Evolutionary conservation across 2,113 vertebrate genomes (phyloP), one percentile per base, ranked within the genome.

Genomic region (Paraplagusia blochii): DNA sequence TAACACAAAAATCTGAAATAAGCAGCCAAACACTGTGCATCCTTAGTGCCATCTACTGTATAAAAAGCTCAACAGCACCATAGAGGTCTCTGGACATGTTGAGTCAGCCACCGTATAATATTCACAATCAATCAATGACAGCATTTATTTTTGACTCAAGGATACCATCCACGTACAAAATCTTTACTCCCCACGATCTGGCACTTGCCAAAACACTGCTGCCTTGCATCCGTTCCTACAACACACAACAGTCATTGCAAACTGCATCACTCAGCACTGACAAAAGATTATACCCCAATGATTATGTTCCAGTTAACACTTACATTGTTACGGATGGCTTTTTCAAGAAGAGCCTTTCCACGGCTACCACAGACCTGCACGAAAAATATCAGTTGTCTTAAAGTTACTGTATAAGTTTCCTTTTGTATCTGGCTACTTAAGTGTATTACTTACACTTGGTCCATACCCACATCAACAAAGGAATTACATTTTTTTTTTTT

Each of bases 321-420:
- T 67, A 94, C 94, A 74, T 93, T 92, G 58, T 93, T 94, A 72
- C 87, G 87, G 66, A 94, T 93, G 64, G 91, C 95, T 79, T 92
- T 94, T 86, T 92, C 92, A 60, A 95, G 84, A 18, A 95, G 81
- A 15, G 91, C 91, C 80, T 90, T 94, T 2, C 93, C 94, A 29
- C 93, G 86, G 77, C 94, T 95, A 70, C 91, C 71, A 64, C 89
- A 91, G 0, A 63, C 79, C 92, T 94, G 86, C 0, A 12, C 22
- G 57, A 17, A 76, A 48, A 75, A 69, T n/a, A n/a, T n/a, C n/a
- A n/a, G n/a, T n/a, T n/a, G n/a, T n/a, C n/a, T n/a, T n/a, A n/a
- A n/a, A n/a, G n/a, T n/a, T n/a, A n/a, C n/a, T n/a, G n/a, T n/a
- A n/a, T n/a, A n/a, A n/a, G n/a, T n/a, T n/a, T n/a, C n/a, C n/a